Base-by-base conservation (phyloP, 2,113 vertebrate species). In the Brevimyrus niger region DNA sequence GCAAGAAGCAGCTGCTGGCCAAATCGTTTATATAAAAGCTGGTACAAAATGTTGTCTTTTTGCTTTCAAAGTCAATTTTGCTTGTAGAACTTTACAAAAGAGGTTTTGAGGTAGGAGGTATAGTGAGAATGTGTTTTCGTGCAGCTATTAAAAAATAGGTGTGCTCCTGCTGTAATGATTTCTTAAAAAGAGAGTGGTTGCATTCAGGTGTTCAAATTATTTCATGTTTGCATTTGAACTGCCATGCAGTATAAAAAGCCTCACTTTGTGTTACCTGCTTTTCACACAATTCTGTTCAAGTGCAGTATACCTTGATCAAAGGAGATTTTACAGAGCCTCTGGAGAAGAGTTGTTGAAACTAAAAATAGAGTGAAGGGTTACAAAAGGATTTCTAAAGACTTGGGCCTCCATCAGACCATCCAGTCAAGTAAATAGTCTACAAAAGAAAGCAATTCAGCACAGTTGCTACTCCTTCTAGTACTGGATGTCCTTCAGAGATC, bases 321-420 rank as follows among this genome's bases (percentile, higher is more conserved):
- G 35, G 73, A 80, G 73, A 80, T 80, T 80, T 80, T 42, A 80
- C 35, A 80, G 73, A 38, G 35, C 35, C 15, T 80, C 73, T 2
- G 35, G 35, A 38, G 73, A 80, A 80, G 73, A 80, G 73, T 8
- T 80, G 73, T 42, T 80, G 73, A 42, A 80, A 13, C 73, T 80
- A 35, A 80, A 80, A 80, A 80, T 80, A 80, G 31, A 42, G 73
- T 11, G 7, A 80, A 19, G 35, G 73, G 15, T 76, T 76, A 38
- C 27, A 76, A 76, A 76, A 76, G 69, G 69, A 76, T 76, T 76
- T 76, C 69, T 80, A 80, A 80, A 80, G 73, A 80, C 73, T 8
- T 35, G 27, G 31, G 11, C 31, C 69, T 76, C 69, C 73, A 42
- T 80, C 73, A 19, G 73, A 11, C 69, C 27, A 17, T n/a, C n/a